phyloP scores from a whole-genome alignment of 2,888 invertebrate genomes.

The Andrena camellia region DNA sequence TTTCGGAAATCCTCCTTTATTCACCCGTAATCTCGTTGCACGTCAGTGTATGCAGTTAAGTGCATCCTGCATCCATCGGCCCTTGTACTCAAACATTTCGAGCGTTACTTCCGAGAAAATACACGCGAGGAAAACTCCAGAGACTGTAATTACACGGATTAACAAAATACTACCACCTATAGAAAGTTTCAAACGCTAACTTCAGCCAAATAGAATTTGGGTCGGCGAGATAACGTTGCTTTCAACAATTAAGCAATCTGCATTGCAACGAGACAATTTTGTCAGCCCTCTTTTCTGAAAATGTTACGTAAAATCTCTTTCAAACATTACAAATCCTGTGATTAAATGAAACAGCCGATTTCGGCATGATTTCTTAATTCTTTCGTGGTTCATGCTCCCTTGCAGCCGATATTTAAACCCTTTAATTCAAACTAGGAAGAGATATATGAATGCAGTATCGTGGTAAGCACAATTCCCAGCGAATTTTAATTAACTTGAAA shows the following conservation, averaged over 20 bases:
- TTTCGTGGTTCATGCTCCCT: not conserved
- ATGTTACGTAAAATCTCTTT: not conserved
- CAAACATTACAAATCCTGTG: not conserved
- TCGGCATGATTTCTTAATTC: not conserved
- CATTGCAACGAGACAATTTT: not conserved
- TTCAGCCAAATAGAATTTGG: not conserved
- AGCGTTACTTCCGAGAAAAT: not conserved
- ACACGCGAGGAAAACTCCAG: not conserved
- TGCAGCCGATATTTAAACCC: not conserved
- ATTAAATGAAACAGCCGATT: not conserved
- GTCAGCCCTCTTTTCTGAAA: not conserved
- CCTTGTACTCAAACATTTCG: not conserved
- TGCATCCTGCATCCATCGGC: not conserved
- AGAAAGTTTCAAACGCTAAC: not conserved
- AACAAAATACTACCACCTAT: not conserved
- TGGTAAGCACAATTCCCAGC: not conserved
- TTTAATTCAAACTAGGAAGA: not conserved
- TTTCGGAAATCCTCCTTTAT: not conserved
- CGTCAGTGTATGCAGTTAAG: not conserved
- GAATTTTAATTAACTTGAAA: conserved; percentile 33
- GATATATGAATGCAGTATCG: not conserved
- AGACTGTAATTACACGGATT: not conserved
- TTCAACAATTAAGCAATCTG: not conserved
- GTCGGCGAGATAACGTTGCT: not conserved
- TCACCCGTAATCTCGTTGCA: not conserved